Evolutionary conservation across 2,797 vertebrate genomes (phyloP).

Genomic region (Helicolenus hilgendorfi): DNA sequence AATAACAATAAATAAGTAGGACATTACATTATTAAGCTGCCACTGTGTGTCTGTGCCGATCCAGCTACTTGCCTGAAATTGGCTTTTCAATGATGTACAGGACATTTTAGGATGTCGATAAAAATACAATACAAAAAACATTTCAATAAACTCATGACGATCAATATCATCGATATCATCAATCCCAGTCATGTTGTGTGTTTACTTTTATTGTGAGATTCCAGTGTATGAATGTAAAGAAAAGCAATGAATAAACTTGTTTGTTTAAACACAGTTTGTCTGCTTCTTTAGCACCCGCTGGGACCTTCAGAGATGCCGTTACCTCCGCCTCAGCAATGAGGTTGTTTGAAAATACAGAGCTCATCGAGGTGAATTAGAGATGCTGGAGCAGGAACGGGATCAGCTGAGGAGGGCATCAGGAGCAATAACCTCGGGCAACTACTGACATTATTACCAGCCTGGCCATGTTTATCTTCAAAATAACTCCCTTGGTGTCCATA

Average conservation of each 20-base stretch:
- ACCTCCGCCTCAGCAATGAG: neutral
- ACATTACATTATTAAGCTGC: neutral
- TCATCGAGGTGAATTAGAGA: slow-evolving; percentile 24
- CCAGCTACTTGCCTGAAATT: neutral
- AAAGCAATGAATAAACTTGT: neutral
- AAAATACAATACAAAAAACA: neutral
- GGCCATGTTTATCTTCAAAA: neutral
- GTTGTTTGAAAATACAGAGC: neutral
- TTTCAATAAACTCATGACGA: neutral
- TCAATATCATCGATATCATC: neutral
- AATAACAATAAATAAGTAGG: neutral
- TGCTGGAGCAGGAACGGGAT: neutral
- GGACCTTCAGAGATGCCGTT: neutral
- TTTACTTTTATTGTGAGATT: neutral
- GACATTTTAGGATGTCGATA: neutral
- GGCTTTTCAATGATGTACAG: neutral
- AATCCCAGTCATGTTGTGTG: neutral
- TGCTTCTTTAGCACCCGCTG: neutral
- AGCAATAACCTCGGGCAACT: neutral
- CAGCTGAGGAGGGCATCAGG: neutral
- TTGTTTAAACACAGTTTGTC: neutral
- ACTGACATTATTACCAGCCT: neutral
- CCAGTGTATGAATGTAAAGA: neutral
- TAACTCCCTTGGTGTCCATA: neutral
- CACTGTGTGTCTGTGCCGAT: neutral